Base-by-base conservation (phyloP, 2,113 vertebrate genomes). In the Pygoscelis adeliae region DNA sequence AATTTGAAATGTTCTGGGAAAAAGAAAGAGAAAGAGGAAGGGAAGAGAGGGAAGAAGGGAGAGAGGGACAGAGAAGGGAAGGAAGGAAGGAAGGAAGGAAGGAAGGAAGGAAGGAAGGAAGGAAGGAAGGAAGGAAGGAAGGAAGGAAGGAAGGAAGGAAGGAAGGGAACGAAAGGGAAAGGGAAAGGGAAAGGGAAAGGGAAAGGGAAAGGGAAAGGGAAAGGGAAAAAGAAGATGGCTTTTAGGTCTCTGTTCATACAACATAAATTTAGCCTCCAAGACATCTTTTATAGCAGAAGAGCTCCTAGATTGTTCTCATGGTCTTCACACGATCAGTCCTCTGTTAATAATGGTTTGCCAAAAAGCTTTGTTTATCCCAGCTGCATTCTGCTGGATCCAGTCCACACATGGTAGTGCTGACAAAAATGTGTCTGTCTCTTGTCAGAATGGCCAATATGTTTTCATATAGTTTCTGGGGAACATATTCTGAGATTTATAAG, bases 171-270 rank as follows among this genome's bases (percentile, higher is more conserved):
- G 25, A 15, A 6, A 36, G 23, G 18, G 15, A 11, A 46, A 49
- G 9, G 2, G 11, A 59, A 26, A 32, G 21, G 16, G 1, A 22
- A 4, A 26, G 1, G 11, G 3, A 56, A 10, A 18, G 3, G 21
- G 6, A 55, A 11, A 34, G 3, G 5, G 14, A 23, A 61, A 61
- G n/a, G 1, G 3, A 47, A 9, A 15, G 13, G 9, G 25, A 27
- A 34, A 10, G 8, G 5, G 26, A 23, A 21, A 8, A 4, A 52
- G 11, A 59, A n/a, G 16, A 19, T 1, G 7, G 2, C 5, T 61
- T 9, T 67, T 36, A 44, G 1, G 0, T 5, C 11, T n/a, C 52
- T 63, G 13, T 42, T 62, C 5, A 4, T 29, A 27, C 7, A 55
- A 42, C 3, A 17, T 52, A 69, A 30, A 29, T 53, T 63, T 38